These are phyloP conservation scores for Syngnathus scovelli DNA, from an alignment of 2,113 vertebrate genomes.

Conservation along the genomic window DNA sequence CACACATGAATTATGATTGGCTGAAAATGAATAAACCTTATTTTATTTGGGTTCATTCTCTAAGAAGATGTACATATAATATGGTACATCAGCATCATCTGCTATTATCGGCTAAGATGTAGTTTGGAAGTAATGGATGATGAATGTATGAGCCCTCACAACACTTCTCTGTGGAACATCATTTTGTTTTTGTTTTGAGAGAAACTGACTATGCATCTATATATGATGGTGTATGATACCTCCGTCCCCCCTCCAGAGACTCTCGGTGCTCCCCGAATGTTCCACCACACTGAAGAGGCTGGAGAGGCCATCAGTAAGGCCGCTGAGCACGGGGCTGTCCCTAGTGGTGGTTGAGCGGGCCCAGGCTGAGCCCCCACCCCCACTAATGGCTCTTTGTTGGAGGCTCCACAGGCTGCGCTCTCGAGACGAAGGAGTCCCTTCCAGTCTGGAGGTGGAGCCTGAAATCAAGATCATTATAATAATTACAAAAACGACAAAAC, in stretches of 20 bases:
- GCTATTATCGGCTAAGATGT: not conserved
- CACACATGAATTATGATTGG: not conserved
- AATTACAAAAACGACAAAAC: not conserved
- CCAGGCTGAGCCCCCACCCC: slow-evolving; percentile 92
- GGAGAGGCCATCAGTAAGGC: slow-evolving; percentile 90
- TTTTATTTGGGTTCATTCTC: not conserved
- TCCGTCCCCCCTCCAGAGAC: slow-evolving; percentile 80
- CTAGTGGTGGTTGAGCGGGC: slow-evolving; percentile 96
- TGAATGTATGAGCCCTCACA: not conserved
- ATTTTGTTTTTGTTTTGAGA: not conserved
- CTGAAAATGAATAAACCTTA: not conserved
- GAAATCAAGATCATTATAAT: slow-evolving; percentile 12
- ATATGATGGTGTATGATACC: slow-evolving; percentile 23
- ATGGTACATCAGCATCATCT: not conserved
- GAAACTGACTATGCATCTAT: not conserved
- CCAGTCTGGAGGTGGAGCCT: slow-evolving; percentile 86
- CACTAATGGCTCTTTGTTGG: slow-evolving; percentile 79
- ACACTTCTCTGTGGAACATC: not conserved
- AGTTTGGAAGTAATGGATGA: not conserved
- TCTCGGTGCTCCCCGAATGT: slow-evolving; percentile 85
- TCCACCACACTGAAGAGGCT: slow-evolving; percentile 97
- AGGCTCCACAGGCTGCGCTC: slow-evolving; percentile 94
- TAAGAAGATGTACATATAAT: no score
- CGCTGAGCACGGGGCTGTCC: slow-evolving; percentile 91
- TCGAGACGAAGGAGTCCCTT: slow-evolving; percentile 70